Base-by-base conservation (phyloP, 64 coral and sea anemone species). In the Orbicella faveolata region DNA sequence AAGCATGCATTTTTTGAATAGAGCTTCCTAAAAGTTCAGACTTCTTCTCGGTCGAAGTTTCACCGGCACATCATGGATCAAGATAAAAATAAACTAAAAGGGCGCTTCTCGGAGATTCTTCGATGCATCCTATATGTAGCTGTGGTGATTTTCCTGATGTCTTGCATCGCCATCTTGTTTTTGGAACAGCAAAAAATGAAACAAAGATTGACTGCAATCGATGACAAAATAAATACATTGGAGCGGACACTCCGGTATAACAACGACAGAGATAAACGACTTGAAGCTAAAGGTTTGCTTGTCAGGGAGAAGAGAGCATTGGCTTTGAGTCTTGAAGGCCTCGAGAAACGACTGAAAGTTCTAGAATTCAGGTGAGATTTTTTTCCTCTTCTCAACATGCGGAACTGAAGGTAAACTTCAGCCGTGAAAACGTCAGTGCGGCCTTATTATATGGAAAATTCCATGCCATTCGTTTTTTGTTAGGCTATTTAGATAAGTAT, bases 271-370 rank as follows among this genome's bases (percentile, higher is more conserved):
- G 20, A 53, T 78, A 54, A 20, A 7, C 4, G 51, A n/a, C 19
- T 9, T 57, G 21, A 26, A 9, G 48, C 6, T 55, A 21, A 23
- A 78, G 16, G 5, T 54, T 52, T 41, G 18, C 44, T 4, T 78
- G 20, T 6, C 3, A 48, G 76, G 48, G 2, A 9, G 1, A 78
- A 48, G 51, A 78, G 76, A 25, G 41, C n/a, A n/a, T n/a, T 41
- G 20, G 48, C 41, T 14, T 11, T n/a, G 48, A 55, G 20, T 41
- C 51, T 79, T n/a, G 41, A 79, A 54, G 26, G 76, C 20, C 44
- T 79, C 44, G 76, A 79, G 48, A 79, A 54, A 79, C 17, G 76
- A 79, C 20, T 79, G 44, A 53, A 79, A 79, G 41, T 79, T 25
- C 77, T 79, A 57, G 77, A 79, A 79, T 26, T 55, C 48, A 55